Base-by-base conservation (phyloP, 2,797 vertebrate genomes). In the Falco biarmicus region DNA sequence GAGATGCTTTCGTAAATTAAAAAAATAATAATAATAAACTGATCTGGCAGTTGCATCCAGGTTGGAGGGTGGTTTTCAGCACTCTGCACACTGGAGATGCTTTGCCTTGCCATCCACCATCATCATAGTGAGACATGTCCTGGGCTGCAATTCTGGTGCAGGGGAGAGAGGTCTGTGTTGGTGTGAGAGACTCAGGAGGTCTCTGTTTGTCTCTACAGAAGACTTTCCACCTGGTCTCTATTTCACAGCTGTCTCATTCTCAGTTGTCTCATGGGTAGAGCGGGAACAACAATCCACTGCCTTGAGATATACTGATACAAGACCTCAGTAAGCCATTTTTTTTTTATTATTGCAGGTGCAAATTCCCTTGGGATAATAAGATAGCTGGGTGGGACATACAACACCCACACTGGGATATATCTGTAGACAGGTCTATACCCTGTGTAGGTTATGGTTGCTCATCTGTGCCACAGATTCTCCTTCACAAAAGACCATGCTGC, bases 101-200 rank as follows among this genome's bases (percentile, higher is more conserved):
- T 83, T 50, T 41, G 11, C 11, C 82, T 82, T 89, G 75, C 25
- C 50, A 21, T 41, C 60, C 9, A 3, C 25, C 43, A 20, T 13
- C 50, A 20, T 19, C 28, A 51, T 2, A 43, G 66, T 41, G 50
- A 53, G 63, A 66, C 56, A 68, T 0, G 0, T 19, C 22, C 43
- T 37, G 75, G 20, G 7, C n/a, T 50, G 61, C 15, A 66, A 7
- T 20, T 31, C 41, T 7, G 20, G 21, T 0, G 4, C 32, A 11
- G 24, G 51, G 14, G 9, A 81, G 48, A 48, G 81, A 51, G 51
- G 39, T 26, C 29, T 41, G 68, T 10, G n/a, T 37, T 1, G 25
- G 45, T 18, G 15, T 41, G 9, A n/a, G 63, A 47, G 25, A 15
- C 17, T 53, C 68, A 37, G 47, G n/a, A 68, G 29, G 25, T 73